These are phyloP conservation scores for Rotaria magnacalcarata DNA, from an alignment of 2,888 invertebrate genomes.

Conservation along the genomic window DNA sequence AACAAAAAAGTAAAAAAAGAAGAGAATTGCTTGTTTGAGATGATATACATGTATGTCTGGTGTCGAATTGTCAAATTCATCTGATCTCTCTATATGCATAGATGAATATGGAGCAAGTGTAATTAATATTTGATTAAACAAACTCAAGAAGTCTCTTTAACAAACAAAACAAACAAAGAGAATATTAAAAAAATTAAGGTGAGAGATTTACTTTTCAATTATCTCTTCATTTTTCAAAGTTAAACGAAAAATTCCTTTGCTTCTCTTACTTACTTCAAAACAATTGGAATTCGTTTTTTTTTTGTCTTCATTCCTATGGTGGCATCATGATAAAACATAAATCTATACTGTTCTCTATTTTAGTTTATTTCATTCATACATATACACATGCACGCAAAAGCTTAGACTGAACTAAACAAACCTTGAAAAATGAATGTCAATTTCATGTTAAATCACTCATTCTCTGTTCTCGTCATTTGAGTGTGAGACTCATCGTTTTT, in stretches of 20 bases:
- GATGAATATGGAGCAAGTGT: not conserved
- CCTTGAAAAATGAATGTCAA: slow-evolving; percentile 15
- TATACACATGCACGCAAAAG: not conserved
- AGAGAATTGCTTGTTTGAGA: not conserved
- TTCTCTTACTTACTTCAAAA: not conserved
- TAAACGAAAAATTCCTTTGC: too few relatives aligned
- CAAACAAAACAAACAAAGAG: too few relatives aligned
- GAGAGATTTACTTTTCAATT: too few relatives aligned
- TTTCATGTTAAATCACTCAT: slow-evolving; percentile 10
- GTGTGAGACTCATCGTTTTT: slow-evolving; percentile 16
- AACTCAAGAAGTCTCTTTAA: too few relatives aligned
- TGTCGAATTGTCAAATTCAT: too few relatives aligned
- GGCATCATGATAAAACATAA: not conserved
- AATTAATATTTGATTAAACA: not conserved
- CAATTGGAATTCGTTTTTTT: too few relatives aligned
- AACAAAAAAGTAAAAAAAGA: not conserved
- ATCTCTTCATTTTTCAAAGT: too few relatives aligned
- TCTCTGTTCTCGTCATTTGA: not conserved
- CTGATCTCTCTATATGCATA: too few relatives aligned
- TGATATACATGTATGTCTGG: not conserved
- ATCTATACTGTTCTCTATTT: not conserved
- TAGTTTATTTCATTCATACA: not conserved
- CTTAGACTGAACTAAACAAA: not conserved
- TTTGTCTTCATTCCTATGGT: not conserved
- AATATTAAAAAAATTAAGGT: too few relatives aligned